phyloP scores from a whole-genome alignment of 2,113 vertebrate species.

The Dipodomys merriami region DNA sequence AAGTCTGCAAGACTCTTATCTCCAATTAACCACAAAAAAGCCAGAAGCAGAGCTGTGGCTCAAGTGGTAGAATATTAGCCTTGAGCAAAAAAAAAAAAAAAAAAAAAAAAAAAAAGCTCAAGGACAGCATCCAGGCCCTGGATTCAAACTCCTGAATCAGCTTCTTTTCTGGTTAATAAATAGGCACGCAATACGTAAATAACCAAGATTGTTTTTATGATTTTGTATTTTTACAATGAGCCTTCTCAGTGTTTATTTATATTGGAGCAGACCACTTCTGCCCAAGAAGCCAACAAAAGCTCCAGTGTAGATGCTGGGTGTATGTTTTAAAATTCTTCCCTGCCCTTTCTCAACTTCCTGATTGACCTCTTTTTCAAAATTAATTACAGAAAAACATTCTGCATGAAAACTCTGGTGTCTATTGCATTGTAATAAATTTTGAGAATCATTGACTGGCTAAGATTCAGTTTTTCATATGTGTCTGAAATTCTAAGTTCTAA shows the following conservation, averaged over 20 bases:
- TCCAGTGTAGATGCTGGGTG: not conserved
- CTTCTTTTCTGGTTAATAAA: not conserved
- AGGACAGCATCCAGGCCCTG: no score
- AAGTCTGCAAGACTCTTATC: no score
- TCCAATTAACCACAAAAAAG: no score
- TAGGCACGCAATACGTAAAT: not conserved
- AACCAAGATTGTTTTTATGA: not conserved
- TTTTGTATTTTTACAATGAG: not conserved
- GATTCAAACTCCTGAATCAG: no score
- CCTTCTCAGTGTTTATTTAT: not conserved
- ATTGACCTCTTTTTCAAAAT: not conserved
- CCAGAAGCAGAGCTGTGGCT: no score
- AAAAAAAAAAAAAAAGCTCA: no score
- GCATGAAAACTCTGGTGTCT: not conserved
- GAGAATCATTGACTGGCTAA: not conserved
- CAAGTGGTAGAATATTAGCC: no score
- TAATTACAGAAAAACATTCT: constrained; percentile 28
- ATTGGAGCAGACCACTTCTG: not conserved
- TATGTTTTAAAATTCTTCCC: not conserved
- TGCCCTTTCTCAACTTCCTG: not conserved
- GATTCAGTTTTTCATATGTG: not conserved
- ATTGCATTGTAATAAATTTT: not conserved
- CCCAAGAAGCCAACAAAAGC: not conserved
- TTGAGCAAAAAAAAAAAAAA: no score
- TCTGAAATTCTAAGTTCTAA: constrained; percentile 36